phyloP scores from a whole-genome alignment of 35 echinoderm and acorn worm species.

The Apostichopus parvimensis region DNA sequence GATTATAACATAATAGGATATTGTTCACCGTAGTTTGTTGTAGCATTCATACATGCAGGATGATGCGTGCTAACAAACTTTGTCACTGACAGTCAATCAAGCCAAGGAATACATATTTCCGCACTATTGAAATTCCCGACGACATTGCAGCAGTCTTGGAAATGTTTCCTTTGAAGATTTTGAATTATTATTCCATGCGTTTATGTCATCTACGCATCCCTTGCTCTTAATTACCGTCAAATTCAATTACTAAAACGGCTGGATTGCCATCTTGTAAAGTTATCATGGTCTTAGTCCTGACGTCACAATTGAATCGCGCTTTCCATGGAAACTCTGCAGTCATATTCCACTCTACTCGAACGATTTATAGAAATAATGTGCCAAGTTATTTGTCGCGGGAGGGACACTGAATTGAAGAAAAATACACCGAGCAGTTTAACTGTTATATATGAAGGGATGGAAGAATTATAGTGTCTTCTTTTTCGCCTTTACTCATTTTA shows the following conservation, averaged over 20 bases:
- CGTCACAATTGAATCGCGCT: slow-evolving; percentile 13
- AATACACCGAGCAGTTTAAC: background rate
- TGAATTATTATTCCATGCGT: slow-evolving; percentile 16
- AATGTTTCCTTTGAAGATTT: background rate
- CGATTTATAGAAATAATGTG: slow-evolving; percentile 27
- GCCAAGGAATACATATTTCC: no score
- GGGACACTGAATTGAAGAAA: background rate
- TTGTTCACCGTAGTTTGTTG: no score
- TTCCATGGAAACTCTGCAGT: slow-evolving; percentile 9
- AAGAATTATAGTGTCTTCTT: no score
- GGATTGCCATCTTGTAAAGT: slow-evolving; percentile 14
- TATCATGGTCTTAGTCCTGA: background rate
- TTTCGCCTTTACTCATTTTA: background rate
- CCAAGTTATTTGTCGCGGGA: background rate
- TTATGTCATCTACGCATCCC: slow-evolving; percentile 27
- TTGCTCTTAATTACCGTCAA: slow-evolving; percentile 38
- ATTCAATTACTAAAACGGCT: slow-evolving; percentile 51
- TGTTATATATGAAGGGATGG: background rate
- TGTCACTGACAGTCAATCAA: no score
- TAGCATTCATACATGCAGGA: no score
- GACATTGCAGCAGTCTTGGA: background rate
- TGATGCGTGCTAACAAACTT: no score
- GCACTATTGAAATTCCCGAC: background rate
- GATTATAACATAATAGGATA: no score
- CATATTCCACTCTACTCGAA: background rate